These are phyloP conservation scores for Sturnira hondurensis DNA, from an alignment of 2,113 vertebrate genomes.

Conservation along the genomic window DNA sequence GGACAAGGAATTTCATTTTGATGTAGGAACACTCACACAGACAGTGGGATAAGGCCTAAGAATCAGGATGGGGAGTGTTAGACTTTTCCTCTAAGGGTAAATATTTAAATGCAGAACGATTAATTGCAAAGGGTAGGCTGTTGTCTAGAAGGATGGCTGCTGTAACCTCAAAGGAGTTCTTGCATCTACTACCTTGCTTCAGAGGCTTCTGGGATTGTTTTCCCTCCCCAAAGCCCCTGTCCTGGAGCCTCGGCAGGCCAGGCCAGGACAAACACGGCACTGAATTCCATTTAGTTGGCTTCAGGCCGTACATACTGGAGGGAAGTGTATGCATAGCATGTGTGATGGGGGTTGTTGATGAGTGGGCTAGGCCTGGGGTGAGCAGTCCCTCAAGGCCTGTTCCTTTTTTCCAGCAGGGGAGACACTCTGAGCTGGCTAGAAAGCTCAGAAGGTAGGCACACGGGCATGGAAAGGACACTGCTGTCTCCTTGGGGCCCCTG, in stretches of 20 bases:
- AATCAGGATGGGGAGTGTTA: neutral
- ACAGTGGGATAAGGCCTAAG: neutral
- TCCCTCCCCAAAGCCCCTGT: neutral
- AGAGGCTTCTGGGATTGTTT: neutral
- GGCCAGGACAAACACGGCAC: conserved; percentile 15
- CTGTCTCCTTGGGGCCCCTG: conserved; percentile 33
- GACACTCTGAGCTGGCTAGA: neutral
- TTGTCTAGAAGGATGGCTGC: neutral
- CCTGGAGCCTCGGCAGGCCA: neutral
- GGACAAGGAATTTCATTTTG: neutral
- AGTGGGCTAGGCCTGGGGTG: neutral
- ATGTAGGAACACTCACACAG: neutral
- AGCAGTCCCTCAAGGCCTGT: neutral
- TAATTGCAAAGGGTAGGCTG: neutral
- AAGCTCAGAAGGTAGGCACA: neutral
- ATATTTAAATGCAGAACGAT: neutral
- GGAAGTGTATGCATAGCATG: too few species aligned
- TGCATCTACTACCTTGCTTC: neutral
- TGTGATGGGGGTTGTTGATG: neutral
- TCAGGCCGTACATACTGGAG: neutral
- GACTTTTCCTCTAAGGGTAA: neutral
- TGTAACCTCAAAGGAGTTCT: neutral
- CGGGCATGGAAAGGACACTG: neutral
- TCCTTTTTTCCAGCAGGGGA: neutral
- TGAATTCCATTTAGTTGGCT: neutral